Conservation (phyloP, 1,140 invertebrate species). For the Hycleus phaleratus region DNA sequence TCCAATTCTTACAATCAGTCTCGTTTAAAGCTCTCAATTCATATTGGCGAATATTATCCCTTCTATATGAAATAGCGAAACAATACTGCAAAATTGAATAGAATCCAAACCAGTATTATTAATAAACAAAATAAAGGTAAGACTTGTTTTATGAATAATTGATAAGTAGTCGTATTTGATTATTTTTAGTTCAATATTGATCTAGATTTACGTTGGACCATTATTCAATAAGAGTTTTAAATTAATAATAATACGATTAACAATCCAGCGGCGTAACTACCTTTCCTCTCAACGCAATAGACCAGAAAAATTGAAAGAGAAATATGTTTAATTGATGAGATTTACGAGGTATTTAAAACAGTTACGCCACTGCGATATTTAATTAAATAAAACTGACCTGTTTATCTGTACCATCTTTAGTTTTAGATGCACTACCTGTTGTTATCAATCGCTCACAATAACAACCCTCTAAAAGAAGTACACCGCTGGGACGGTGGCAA, state of each 20-base stretch:
- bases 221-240: too few species aligned
- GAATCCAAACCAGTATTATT: neutral
- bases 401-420: conserved; percentile 48
- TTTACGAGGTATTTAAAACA: too few species aligned
- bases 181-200: conserved; percentile 12
- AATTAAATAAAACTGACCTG: conserved; percentile 42
- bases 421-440: conserved; percentile 37
- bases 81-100: conserved; percentile 57
- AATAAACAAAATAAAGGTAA: too few species aligned
- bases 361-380: too few species aligned
- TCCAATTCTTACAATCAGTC: conserved; percentile 82
- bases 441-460: conserved; percentile 76
- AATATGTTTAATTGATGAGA: too few species aligned
- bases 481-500: conserved; percentile 68
- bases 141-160: too few species aligned
- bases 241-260: too few species aligned
- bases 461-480: conserved; percentile 81
- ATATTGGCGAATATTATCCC: conserved; percentile 80
- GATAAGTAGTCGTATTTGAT: neutral
- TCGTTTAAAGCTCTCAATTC: conserved; percentile 78
- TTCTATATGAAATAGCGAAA: conserved; percentile 81
- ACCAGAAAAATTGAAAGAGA: too few species aligned
- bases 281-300: too few species aligned
- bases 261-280: too few species aligned
- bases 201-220: neutral